phyloP scores from a whole-genome alignment of 2,113 vertebrate species.

The Calypte anna region DNA sequence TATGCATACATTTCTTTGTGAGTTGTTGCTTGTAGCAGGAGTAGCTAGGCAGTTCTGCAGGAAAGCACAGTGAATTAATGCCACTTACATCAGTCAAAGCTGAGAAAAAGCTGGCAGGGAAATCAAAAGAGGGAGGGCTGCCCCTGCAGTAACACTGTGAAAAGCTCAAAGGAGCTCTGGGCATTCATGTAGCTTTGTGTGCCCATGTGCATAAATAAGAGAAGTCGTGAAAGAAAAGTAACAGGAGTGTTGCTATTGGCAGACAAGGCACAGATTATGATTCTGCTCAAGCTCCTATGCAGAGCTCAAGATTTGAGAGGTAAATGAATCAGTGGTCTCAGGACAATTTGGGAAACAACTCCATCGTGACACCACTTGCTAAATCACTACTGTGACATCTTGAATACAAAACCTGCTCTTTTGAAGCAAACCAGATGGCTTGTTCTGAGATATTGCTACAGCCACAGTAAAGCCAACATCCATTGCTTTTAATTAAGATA shows the following conservation, averaged over 20 bases:
- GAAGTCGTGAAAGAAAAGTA: neutral
- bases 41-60: neutral
- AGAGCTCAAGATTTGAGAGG: neutral
- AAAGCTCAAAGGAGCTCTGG: neutral
- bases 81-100: neutral
- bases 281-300: neutral
- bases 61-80: neutral
- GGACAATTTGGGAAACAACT: neutral
- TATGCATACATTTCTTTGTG: rapidly evolving
- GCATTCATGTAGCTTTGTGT: neutral
- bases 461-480: neutral
- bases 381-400: neutral
- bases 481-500: neutral
- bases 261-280: neutral
- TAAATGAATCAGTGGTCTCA: neutral
- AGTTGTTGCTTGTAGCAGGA: neutral
- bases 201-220: neutral
- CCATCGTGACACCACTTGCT: neutral
- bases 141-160: neutral
- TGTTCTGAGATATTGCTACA: neutral
- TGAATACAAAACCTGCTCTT: neutral
- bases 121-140: neutral
- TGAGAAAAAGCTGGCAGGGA: neutral
- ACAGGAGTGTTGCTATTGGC: rapidly evolving
- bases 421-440: neutral